Evolutionary conservation across 1,140 invertebrate genomes (phyloP), one percentile per base, ranked within the genome.

Genomic region (Drosophila elegans): DNA sequence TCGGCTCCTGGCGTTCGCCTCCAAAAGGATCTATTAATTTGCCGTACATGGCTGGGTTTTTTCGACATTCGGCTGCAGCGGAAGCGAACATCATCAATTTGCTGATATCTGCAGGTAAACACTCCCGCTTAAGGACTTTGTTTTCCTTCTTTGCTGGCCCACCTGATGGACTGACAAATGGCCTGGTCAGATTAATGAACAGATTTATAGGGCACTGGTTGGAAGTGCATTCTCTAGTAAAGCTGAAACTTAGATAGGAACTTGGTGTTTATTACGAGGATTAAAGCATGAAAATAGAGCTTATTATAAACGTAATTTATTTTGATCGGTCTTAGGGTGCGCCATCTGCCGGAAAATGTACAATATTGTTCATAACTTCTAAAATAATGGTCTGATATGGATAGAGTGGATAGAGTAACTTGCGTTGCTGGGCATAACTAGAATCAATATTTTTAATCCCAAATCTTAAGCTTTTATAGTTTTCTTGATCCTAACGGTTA

Each of bases 71-170:
- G 38, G 27, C 25, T 36, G 51, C 36, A 60, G 29, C 66, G 42
- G 44, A 71, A 74, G 57, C 42, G 46, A 66, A 55, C 62, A 86
- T 89, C 80, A 78, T 80, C 73, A 89, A 89, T 83, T 80, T 73
- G 13, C 55, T 42, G 66, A 68, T 79, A 86, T 82, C 83, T 66
- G 42, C 55, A 45, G 49, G 53, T 60, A 76, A 64, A 78, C 74
- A 83, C 57, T 57, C 51, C 45, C 12, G 55, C 51, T 44, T n/a
- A 13, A 48, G 48, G 12, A 48, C 41, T 25, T 29, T 5, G 27
- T 48, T 21, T 5, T 38, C 25, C 32, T 32, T 39, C 34, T 27
- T 42, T 32, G 38, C n/a, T 51, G 44, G 61, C 9, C 16, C 57
- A 61, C 57, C 61, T 73, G 73, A 52, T 74, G 74, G 51, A 51